Percentiles rank a stretch among this genome's conserved stretches.
Conservation (phyloP, 2,888 invertebrate genomes). For the Xestia xanthographa region DNA sequence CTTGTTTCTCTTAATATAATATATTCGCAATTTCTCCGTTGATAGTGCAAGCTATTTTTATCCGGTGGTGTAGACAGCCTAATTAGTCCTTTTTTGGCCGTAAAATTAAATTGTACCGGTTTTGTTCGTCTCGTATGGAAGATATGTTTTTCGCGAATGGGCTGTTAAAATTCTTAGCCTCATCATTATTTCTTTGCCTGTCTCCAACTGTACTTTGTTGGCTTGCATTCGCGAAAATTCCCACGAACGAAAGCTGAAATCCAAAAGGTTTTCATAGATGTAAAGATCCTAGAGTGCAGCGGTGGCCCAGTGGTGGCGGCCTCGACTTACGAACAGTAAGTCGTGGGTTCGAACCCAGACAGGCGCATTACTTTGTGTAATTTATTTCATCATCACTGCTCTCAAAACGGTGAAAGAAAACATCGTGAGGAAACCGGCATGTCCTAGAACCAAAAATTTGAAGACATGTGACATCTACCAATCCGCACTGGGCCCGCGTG, state of each 20-base stretch:
- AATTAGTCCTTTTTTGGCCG: constrained; percentile 12
- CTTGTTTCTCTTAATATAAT: constrained; percentile 42
- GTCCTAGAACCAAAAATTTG: no score
- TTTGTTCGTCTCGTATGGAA: not conserved
- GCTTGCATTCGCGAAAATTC: not conserved
- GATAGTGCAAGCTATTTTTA: constrained; percentile 4
- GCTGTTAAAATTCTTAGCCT: not conserved
- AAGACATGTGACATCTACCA: no score
- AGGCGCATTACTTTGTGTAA: no score
- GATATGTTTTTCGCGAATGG: not conserved
- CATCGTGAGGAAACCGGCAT: no score
- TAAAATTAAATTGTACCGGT: not conserved
- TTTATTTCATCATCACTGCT: no score
- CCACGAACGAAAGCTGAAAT: not conserved
- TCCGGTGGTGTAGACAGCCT: not conserved
- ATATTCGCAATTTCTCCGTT: constrained; percentile 43
- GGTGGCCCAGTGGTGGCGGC: no score
- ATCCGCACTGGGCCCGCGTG: no score
- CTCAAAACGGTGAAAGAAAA: no score
- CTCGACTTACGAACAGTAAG: no score
- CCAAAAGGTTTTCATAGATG: not conserved
- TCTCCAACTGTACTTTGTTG: not conserved
- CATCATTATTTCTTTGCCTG: not conserved
- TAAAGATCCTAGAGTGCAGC: no score
- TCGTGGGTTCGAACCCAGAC: no score